phyloP scores from a whole-genome alignment of 2,888 invertebrate species.

The Ganaspis brasiliensis region DNA sequence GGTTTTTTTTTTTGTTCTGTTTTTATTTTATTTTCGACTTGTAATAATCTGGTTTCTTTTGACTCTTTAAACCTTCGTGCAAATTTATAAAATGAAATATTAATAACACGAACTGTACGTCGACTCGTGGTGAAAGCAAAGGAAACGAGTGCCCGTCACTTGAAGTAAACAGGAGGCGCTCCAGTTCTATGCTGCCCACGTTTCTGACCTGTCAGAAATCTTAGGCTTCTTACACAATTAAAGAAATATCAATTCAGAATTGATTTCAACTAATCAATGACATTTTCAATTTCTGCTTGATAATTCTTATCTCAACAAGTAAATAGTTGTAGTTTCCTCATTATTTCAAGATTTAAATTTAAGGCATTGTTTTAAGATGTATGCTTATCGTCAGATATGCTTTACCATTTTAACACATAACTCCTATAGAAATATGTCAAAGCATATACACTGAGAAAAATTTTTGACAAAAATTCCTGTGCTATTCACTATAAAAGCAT shows the following conservation, averaged over 20 bases:
- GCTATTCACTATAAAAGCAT: too few relatives aligned
- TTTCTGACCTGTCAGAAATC: constrained; percentile 30
- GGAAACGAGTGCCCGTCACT: constrained; percentile 31
- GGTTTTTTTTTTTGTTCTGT: background rate
- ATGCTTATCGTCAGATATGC: too few relatives aligned
- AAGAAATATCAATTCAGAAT: constrained; percentile 28
- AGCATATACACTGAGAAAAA: too few relatives aligned
- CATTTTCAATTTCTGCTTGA: background rate
- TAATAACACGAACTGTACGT: constrained; percentile 10
- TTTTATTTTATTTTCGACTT: background rate
- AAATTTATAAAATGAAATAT: constrained; percentile 9
- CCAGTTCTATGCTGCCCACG: constrained; percentile 33
- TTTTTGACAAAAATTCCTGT: too few relatives aligned
- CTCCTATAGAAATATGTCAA: too few relatives aligned
- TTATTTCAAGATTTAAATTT: background rate
- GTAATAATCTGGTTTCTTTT: background rate
- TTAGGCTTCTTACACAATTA: constrained; percentile 19
- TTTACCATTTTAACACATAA: too few relatives aligned
- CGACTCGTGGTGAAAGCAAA: constrained; percentile 20
- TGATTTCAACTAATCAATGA: constrained; percentile 16
- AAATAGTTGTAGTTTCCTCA: background rate
- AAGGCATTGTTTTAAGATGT: too few relatives aligned
- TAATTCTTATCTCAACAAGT: background rate
- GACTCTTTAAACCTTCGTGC: background rate
- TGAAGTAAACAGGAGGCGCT: constrained; percentile 24